phyloP scores from a whole-genome alignment of 2,888 invertebrate species.

The Philereme vetulata region DNA sequence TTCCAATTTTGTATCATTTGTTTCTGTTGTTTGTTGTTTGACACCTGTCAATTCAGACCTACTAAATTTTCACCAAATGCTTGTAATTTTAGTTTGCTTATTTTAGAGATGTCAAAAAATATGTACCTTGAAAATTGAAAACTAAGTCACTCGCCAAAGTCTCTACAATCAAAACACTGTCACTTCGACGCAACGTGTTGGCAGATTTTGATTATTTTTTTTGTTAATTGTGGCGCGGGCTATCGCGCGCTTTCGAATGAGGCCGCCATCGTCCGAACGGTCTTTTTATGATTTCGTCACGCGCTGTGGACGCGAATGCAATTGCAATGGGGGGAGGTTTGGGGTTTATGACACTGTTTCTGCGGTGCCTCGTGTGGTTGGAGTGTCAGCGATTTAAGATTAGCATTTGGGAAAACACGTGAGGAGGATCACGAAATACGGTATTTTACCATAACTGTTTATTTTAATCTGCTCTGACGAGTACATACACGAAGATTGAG shows the following conservation, averaged over 20 bases:
- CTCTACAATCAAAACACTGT: conserved; percentile 76
- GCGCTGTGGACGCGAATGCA: conserved; percentile 62
- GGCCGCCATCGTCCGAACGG: conserved; percentile 50
- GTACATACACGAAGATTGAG: too few species aligned
- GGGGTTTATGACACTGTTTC: conserved; percentile 47
- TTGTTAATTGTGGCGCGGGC: conserved; percentile 57
- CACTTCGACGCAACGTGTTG: conserved; percentile 79
- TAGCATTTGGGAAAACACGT: too few species aligned
- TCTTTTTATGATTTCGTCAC: conserved; percentile 81
- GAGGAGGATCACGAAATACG: too few species aligned
- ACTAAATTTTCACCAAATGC: too few species aligned
- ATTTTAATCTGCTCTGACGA: too few species aligned
- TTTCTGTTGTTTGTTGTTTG: too few species aligned
- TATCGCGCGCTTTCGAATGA: conserved; percentile 65
- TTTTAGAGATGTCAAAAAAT: conserved; percentile 35
- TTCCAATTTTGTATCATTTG: too few species aligned
- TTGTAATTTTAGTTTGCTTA: neutral
- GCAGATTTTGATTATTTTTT: conserved; percentile 41
- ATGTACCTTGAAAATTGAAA: conserved; percentile 78
- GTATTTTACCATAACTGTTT: too few species aligned
- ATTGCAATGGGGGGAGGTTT: conserved; percentile 53
- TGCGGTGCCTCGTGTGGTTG: conserved; percentile 33
- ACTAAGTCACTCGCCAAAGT: conserved; percentile 78
- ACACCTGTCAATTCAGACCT: too few species aligned
- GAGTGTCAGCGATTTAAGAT: conserved; percentile 19